These are phyloP conservation scores for Erynnis tages DNA, from an alignment of 2,888 invertebrate genomes.

Conservation along the genomic window DNA sequence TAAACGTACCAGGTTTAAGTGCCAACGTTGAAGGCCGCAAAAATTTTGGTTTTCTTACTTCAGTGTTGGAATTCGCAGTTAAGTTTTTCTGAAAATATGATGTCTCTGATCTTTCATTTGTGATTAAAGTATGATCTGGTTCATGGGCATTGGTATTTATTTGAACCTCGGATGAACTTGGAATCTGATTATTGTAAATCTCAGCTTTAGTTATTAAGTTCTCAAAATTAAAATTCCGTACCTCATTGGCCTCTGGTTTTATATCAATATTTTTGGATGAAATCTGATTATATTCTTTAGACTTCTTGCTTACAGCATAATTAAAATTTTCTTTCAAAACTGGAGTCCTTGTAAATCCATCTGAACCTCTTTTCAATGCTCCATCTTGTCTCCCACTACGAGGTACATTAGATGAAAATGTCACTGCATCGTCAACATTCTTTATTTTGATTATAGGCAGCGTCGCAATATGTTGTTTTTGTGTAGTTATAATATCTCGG, in stretches of 20 bases:
- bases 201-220: constrained; percentile 76
- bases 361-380: constrained; percentile 57
- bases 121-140: constrained; percentile 39
- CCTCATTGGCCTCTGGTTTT: constrained; percentile 56
- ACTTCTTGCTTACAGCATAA: constrained; percentile 52
- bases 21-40: constrained; percentile 91
- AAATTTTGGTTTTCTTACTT: constrained; percentile 84
- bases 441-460: constrained; percentile 68
- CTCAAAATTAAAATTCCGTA: constrained; percentile 74
- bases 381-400: constrained; percentile 55
- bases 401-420: constrained; percentile 43
- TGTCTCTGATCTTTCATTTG: constrained; percentile 73
- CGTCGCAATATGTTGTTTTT: constrained; percentile 47
- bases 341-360: constrained; percentile 57
- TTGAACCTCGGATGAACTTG: constrained; percentile 66
- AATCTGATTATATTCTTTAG: constrained; percentile 45
- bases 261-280: constrained; percentile 46
- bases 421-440: constrained; percentile 60
- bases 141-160: constrained; percentile 64
- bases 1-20: constrained; percentile 91
- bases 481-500: constrained; percentile 46
- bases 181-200: constrained; percentile 73
- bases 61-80: constrained; percentile 47
- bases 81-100: constrained; percentile 73
- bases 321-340: constrained; percentile 59